Conservation (phyloP, 2,113 vertebrate species). For the Trachemys scripta region DNA sequence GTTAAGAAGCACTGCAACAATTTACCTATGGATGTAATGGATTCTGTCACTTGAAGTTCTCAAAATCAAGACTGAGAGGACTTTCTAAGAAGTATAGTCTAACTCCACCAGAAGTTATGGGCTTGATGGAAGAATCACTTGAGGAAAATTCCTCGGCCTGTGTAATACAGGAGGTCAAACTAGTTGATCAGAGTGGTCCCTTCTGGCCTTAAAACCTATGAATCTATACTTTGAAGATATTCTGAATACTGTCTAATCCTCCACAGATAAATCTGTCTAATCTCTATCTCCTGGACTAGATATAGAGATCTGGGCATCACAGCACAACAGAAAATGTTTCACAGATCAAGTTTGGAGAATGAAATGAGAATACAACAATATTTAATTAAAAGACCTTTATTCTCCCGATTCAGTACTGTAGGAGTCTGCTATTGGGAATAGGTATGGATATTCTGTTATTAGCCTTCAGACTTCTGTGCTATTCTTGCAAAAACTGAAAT, state of each 20-base stretch:
- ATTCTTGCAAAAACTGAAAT: background rate
- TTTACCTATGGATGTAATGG: background rate
- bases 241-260: background rate
- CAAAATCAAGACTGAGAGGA: background rate
- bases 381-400: background rate
- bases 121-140: background rate
- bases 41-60: background rate
- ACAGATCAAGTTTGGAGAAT: background rate
- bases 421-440: background rate
- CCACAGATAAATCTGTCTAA: background rate
- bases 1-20: background rate
- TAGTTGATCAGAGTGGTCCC: background rate
- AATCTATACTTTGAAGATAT: background rate
- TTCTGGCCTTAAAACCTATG: background rate
- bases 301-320: background rate
- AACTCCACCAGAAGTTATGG: background rate
- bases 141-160: background rate
- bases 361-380: background rate
- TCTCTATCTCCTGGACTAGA: background rate
- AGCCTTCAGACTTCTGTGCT: background rate
- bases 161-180: background rate
- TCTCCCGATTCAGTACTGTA: background rate
- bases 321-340: background rate
- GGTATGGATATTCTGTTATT: rapidly evolving
- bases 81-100: background rate